Evolutionary conservation across 2,797 vertebrate species (phyloP).

Genomic region (Melanotaenia maccullochi): DNA sequence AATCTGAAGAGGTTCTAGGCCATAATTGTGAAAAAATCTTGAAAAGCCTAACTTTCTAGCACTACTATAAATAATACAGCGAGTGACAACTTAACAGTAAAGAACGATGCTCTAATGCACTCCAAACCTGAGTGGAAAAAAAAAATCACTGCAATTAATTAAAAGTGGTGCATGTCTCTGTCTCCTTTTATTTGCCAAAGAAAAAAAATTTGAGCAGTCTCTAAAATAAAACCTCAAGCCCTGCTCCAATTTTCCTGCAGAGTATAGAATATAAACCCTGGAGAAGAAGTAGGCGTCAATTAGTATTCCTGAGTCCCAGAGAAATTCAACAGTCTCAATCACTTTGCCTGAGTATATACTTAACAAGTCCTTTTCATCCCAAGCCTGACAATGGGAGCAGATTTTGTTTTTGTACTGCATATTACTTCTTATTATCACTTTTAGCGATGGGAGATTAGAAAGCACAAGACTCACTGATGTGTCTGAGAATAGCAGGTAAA

Average conservation of each 20-base stretch:
- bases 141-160: slow-evolving; percentile 41
- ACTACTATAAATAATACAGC: slow-evolving; percentile 3
- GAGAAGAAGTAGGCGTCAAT: slow-evolving; percentile 47
- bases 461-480: slow-evolving; percentile 49
- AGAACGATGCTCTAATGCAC: background rate
- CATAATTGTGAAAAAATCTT: background rate
- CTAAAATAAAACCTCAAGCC: slow-evolving; percentile 58
- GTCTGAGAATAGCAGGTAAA: slow-evolving; percentile 73
- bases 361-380: slow-evolving; percentile 60
- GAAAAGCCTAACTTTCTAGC: background rate
- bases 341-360: slow-evolving; percentile 42
- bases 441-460: slow-evolving; percentile 70
- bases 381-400: slow-evolving; percentile 54
- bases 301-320: slow-evolving; percentile 40
- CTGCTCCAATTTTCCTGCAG: slow-evolving; percentile 23
- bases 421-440: slow-evolving; percentile 69
- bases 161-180: slow-evolving; percentile 21
- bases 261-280: slow-evolving; percentile 27
- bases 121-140: background rate
- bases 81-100: background rate
- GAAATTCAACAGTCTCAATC: slow-evolving; percentile 54
- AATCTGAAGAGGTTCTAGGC: background rate
- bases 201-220: slow-evolving; percentile 31
- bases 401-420: slow-evolving; percentile 58
- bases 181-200: slow-evolving; percentile 18